A percentile compares a stretch with the other conserved stretches of the same genome.
These are phyloP conservation scores for Lepidurus apus DNA, from an alignment of 1,140 invertebrate genomes.

Conservation along the genomic window DNA sequence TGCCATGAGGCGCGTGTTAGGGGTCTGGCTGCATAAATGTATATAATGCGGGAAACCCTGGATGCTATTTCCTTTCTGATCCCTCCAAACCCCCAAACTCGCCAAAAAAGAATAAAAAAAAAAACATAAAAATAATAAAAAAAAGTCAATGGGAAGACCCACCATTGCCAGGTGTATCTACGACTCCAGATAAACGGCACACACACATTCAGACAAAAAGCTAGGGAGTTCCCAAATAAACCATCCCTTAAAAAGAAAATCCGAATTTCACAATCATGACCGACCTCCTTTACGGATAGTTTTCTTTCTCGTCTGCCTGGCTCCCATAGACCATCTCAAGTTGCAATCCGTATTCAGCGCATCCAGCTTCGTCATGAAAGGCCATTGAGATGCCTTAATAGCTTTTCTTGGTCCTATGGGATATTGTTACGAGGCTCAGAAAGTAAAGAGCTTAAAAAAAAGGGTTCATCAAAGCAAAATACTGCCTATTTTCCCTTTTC, in stretches of 20 bases:
- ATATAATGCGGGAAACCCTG: background rate
- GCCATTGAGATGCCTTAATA: constrained; percentile 16
- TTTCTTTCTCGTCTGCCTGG: constrained; percentile 8
- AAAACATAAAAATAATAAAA: background rate
- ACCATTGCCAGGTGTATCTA: background rate
- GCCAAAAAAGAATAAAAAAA: too few species aligned
- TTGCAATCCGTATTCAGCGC: constrained; percentile 3
- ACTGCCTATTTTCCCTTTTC: background rate
- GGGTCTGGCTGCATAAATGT: background rate
- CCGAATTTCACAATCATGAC: constrained; percentile 18
- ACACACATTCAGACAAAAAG: background rate
- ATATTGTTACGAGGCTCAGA: background rate
- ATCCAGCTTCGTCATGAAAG: constrained; percentile 21
- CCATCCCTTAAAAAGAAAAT: constrained; percentile 16
- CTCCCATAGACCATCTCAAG: constrained; percentile 8
- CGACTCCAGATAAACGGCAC: background rate
- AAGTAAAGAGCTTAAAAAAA: background rate
- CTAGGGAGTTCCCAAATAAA: constrained; percentile 10
- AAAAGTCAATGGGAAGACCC: background rate
- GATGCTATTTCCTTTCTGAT: background rate
- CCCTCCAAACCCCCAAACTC: background rate
- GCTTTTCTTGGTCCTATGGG: constrained; percentile 16
- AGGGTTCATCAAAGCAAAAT: background rate
- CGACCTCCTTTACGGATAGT: constrained; percentile 18
- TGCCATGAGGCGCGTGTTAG: background rate